Evolutionary conservation across 2,797 vertebrate genomes (phyloP).

Genomic region (Enteromius afrohamiltoni): DNA sequence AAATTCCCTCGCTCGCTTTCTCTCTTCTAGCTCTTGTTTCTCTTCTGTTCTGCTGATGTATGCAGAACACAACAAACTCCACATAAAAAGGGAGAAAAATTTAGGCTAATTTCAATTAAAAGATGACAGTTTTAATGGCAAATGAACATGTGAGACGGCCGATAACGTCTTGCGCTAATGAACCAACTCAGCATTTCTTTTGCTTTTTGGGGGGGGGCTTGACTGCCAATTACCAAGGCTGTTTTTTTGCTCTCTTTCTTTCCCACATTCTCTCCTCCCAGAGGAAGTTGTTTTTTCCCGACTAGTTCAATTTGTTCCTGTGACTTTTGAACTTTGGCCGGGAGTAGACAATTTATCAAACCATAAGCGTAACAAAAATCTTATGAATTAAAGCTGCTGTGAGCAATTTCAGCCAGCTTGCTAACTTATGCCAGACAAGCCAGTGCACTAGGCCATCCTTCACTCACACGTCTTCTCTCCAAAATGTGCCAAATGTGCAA

Average conservation of each 20-base stretch:
- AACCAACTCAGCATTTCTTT: slow-evolving; percentile 61
- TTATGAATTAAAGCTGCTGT: slow-evolving; percentile 12
- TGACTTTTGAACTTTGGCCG: slow-evolving; percentile 45
- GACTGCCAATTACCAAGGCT: slow-evolving; percentile 62
- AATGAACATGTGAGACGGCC: slow-evolving; percentile 47
- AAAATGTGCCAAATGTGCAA: background rate
- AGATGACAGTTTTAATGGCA: slow-evolving; percentile 60
- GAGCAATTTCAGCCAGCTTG: background rate
- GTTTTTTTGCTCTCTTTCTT: slow-evolving; percentile 48
- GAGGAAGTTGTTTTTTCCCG: slow-evolving; percentile 38
- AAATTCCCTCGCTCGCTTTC: slow-evolving; percentile 17
- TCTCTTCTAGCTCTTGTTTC: slow-evolving; percentile 21
- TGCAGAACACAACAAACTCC: slow-evolving; percentile 52
- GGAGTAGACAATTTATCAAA: slow-evolving; percentile 46
- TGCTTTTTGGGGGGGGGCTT: background rate
- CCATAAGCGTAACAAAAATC: slow-evolving; percentile 10
- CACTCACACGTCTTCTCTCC: background rate
- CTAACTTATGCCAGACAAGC: background rate
- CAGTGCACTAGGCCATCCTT: background rate
- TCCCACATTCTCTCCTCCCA: slow-evolving; percentile 33
- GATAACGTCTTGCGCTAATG: slow-evolving; percentile 62
- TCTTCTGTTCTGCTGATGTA: slow-evolving; percentile 62
- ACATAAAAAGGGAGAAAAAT: slow-evolving; percentile 41
- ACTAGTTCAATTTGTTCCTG: slow-evolving; percentile 35
- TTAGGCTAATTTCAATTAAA: slow-evolving; percentile 62